These are phyloP conservation scores for Drosophila pseudoananassae DNA, from an alignment of 1,140 invertebrate species.

Conservation along the genomic window DNA sequence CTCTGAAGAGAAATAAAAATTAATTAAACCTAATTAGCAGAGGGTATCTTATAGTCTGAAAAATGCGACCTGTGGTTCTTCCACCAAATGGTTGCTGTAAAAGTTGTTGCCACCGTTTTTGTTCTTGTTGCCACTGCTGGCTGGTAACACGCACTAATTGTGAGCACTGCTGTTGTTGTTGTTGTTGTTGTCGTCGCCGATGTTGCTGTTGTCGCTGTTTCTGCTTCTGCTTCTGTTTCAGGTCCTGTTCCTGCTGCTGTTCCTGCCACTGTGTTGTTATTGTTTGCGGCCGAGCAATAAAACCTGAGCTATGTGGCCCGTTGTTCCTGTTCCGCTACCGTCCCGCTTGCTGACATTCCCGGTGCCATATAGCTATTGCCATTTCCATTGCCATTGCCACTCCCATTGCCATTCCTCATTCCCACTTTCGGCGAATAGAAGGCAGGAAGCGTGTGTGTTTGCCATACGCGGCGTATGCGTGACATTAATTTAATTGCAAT, in stretches of 20 bases:
- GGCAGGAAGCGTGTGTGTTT: constrained; percentile 42
- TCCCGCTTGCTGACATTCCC: constrained; percentile 16
- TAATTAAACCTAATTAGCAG: neutral
- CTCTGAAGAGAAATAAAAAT: neutral
- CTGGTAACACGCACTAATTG: constrained; percentile 78
- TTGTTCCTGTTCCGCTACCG: constrained; percentile 64
- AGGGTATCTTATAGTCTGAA: neutral
- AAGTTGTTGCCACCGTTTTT: neutral
- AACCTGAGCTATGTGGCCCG: constrained; percentile 56
- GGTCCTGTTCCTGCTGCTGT: constrained; percentile 38
- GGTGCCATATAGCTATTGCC: neutral
- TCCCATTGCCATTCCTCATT: constrained; percentile 10
- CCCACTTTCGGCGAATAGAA: constrained; percentile 24
- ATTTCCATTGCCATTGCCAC: constrained; percentile 6
- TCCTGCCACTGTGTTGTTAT: constrained; percentile 39
- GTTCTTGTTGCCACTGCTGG: constrained; percentile 46
- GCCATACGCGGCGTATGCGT: constrained; percentile 78
- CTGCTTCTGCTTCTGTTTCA: constrained; percentile 55
- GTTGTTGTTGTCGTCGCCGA: constrained; percentile 38
- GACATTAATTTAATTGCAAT: constrained; percentile 83
- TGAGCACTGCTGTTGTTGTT: constrained; percentile 38
- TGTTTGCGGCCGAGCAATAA: constrained; percentile 51
- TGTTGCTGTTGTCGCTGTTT: constrained; percentile 34
- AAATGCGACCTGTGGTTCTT: neutral
- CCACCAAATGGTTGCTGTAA: neutral